Conservation (phyloP, 2,797 vertebrate species). For the Tenualosa thibaudeaui region DNA sequence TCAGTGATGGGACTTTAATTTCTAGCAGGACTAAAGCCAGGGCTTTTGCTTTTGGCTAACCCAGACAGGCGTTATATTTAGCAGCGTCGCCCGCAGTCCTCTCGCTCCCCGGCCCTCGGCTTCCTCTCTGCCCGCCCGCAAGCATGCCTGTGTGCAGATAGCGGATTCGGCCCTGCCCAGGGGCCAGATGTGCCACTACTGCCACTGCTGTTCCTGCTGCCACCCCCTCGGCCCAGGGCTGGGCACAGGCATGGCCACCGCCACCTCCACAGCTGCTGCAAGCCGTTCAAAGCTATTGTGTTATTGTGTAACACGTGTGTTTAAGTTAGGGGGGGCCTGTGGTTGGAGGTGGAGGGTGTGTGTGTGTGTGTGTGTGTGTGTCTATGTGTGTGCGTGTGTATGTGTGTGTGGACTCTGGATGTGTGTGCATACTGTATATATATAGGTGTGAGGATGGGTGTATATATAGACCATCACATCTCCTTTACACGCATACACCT, state of each 20-base stretch:
- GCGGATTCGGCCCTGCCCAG: conserved; percentile 43
- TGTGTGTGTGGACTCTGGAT: neutral
- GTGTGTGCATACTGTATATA: neutral
- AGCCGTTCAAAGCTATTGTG: neutral
- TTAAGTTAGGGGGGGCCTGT: neutral
- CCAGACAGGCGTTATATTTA: conserved; percentile 76
- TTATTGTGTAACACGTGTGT: conserved; percentile 30
- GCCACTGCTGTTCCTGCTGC: neutral
- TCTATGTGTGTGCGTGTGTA: neutral
- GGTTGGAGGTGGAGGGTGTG: neutral
- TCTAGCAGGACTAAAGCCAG: conserved; percentile 16
- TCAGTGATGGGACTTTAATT: conserved; percentile 10
- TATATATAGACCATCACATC: neutral
- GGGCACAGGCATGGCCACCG: neutral
- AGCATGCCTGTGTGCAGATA: conserved; percentile 60
- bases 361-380: neutral
- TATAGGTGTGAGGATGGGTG: conserved; percentile 2
- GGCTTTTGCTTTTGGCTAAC: conserved; percentile 60
- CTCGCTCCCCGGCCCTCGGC: conserved; percentile 71
- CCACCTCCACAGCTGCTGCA: neutral
- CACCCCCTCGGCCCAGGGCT: neutral
- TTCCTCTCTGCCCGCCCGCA: conserved; percentile 68
- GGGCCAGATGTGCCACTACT: conserved; percentile 71
- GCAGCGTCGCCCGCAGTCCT: conserved; percentile 67
- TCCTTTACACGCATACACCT: conserved; percentile 29